phyloP scores from a whole-genome alignment of 2,113 vertebrate species.

The Uria aalge region DNA sequence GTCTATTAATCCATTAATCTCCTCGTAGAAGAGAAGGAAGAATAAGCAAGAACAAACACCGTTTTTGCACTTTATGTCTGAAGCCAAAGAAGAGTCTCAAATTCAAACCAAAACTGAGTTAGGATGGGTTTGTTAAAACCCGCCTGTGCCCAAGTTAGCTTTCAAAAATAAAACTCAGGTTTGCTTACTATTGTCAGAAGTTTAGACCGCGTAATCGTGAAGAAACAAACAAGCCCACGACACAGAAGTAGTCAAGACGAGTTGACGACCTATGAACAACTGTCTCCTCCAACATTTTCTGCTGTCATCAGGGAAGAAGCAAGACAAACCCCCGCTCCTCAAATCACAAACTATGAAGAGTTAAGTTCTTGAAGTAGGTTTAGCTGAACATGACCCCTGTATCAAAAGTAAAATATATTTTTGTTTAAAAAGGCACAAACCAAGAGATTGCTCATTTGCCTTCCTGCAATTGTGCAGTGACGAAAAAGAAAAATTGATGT shows the following conservation, averaged over 20 bases:
- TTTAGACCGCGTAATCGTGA: not conserved
- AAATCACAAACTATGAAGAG: not conserved
- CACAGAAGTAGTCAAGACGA: not conserved
- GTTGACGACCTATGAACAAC: not conserved
- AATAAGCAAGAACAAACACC: not conserved
- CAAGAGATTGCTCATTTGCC: not conserved
- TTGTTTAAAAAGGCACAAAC: not conserved
- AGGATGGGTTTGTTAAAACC: not conserved
- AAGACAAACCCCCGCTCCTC: not conserved
- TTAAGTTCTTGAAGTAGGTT: not conserved
- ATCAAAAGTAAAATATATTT: not conserved
- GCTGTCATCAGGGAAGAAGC: not conserved
- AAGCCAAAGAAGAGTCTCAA: not conserved
- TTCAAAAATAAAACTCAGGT: not conserved
- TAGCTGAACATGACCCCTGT: not conserved
- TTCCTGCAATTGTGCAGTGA: not conserved
- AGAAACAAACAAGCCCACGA: not conserved
- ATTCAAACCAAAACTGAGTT: not conserved
- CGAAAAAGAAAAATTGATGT: not conserved
- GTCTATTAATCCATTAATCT: not conserved
- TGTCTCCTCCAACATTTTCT: not conserved
- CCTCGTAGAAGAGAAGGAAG: not conserved
- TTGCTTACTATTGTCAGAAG: not conserved
- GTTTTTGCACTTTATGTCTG: not conserved
- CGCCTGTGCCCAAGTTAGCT: not conserved